Conservation (phyloP, 2,113 vertebrate genomes). For the Xenopus borealis region DNA sequence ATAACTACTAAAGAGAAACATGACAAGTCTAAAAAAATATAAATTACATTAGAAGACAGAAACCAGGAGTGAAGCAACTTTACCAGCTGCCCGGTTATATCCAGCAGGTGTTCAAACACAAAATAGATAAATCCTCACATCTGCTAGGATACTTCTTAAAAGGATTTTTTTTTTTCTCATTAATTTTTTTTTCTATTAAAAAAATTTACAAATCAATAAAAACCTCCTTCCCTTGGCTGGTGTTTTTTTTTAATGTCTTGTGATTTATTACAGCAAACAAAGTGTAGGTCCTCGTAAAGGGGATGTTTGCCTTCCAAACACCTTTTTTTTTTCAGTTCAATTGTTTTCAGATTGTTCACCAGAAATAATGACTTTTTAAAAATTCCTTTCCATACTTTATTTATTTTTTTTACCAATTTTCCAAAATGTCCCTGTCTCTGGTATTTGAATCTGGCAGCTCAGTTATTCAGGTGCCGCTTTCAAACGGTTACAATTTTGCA, state of each 20-base stretch:
- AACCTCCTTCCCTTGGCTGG: conserved; percentile 12
- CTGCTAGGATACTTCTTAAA: conserved; percentile 4
- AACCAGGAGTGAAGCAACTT: conserved; percentile 9
- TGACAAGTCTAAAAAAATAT: conserved; percentile 40
- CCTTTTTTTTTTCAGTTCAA: too few species aligned
- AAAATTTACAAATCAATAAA: conserved; percentile 17
- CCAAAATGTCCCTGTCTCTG: too few species aligned
- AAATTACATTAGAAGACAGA: conserved; percentile 40
- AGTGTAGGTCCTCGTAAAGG: too few species aligned
- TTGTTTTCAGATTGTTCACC: too few species aligned
- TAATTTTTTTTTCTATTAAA: conserved; percentile 2
- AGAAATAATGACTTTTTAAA: too few species aligned
- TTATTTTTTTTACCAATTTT: too few species aligned
- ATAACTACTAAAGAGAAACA: conserved; percentile 30
- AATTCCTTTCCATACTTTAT: too few species aligned
- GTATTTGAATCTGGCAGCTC: too few species aligned
- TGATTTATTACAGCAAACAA: too few species aligned
- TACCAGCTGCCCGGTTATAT: conserved; percentile 3
- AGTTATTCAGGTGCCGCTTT: too few species aligned
- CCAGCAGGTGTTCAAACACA: conserved; percentile 21
- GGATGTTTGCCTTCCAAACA: too few species aligned
- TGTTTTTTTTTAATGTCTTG: not conserved
- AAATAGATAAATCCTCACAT: conserved; percentile 14
- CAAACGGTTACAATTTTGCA: too few species aligned
- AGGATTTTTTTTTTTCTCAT: not conserved